These are phyloP conservation scores for Hermaeophaga mercurialis DNA, from an alignment of 2,888 invertebrate species.

Conservation along the genomic window DNA sequence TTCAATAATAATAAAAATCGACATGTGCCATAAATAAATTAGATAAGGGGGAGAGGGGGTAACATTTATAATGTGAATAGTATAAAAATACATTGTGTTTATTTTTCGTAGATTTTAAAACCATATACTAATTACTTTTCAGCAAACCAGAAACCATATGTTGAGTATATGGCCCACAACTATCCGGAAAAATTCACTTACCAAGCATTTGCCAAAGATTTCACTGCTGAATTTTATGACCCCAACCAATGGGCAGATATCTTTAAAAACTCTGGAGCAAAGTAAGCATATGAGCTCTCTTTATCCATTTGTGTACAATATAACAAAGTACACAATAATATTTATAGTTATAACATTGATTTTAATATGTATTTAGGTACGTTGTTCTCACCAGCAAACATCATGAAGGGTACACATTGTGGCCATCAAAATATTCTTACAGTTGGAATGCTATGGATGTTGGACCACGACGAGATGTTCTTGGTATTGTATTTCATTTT, in stretches of 20 bases:
- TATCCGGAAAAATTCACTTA: constrained; percentile 87
- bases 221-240: constrained; percentile 89
- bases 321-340: too few species aligned
- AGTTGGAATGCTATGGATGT: constrained; percentile 75
- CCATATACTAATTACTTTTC: constrained; percentile 2
- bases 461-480: constrained; percentile 47
- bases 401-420: constrained; percentile 84
- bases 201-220: constrained; percentile 88
- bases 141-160: constrained; percentile 20
- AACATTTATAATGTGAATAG: too few species aligned
- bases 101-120: background rate
- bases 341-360: too few species aligned
- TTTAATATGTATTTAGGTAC: constrained; percentile 57
- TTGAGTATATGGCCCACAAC: constrained; percentile 76
- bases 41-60: too few species aligned
- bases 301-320: too few species aligned
- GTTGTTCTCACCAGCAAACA: constrained; percentile 86
- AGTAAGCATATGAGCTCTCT: constrained; percentile 67
- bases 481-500: constrained; percentile 39
- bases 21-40: too few species aligned
- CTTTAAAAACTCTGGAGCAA: constrained; percentile 84
- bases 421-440: constrained; percentile 81
- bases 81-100: too few species aligned
- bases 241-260: constrained; percentile 83
- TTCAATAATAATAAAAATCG: too few species aligned